phyloP scores from a whole-genome alignment of 1,140 invertebrate species.

The Meloidogyne hapla region DNA sequence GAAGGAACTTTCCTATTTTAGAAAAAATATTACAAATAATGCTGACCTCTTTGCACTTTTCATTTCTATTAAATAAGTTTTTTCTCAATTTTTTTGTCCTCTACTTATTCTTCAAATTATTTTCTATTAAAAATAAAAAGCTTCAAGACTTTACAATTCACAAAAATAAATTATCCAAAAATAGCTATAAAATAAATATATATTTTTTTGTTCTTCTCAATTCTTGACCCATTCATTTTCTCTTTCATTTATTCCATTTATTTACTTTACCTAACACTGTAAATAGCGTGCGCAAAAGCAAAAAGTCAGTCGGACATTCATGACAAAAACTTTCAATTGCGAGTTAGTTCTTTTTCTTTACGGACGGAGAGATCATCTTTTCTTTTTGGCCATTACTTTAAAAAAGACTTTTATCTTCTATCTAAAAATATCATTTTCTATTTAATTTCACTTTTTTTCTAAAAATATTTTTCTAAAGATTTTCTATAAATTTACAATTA shows the following conservation, averaged over 20 bases:
- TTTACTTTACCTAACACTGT: neutral
- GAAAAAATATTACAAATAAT: no score
- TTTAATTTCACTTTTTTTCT: no score
- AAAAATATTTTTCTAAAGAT: no score
- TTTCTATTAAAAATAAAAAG: conserved; percentile 4
- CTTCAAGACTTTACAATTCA: conserved; percentile 3
- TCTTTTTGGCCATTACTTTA: no score
- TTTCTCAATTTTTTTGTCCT: neutral
- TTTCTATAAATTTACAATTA: no score
- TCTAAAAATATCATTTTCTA: no score
- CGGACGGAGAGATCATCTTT: no score
- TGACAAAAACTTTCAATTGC: neutral
- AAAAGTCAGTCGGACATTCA: neutral
- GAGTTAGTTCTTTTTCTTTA: neutral
- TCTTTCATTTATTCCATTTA: neutral
- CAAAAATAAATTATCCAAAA: conserved; percentile 7
- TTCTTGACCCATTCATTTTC: neutral
- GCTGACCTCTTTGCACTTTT: no score
- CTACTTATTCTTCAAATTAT: neutral
- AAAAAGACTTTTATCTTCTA: no score
- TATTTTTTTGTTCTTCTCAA: neutral
- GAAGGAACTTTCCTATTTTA: no score
- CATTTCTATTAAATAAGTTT: neutral
- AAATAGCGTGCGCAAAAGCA: neutral
- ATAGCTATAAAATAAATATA: neutral